These are phyloP conservation scores for Limnothrissa miodon DNA, from an alignment of 2,113 vertebrate genomes.

Conservation along the genomic window DNA sequence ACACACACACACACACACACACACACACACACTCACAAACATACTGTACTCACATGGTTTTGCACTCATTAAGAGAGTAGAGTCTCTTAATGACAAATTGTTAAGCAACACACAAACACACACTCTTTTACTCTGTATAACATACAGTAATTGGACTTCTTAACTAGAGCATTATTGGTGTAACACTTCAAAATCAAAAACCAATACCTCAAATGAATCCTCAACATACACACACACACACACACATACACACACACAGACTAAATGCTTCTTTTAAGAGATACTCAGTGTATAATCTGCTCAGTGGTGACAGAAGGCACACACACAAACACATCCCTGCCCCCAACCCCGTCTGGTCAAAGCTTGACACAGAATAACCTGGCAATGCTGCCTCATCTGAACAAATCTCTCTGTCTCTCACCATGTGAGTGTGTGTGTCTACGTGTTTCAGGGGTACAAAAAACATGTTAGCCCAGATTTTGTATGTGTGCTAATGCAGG, in stretches of 20 bases:
- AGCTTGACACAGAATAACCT: not conserved
- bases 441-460: not conserved
- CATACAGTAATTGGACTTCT: too few relatives aligned
- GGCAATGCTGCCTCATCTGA: not conserved
- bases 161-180: too few relatives aligned
- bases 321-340: slow-evolving; percentile 7
- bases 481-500: not conserved
- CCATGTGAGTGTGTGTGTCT: not conserved
- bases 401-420: not conserved
- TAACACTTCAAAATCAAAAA: too few relatives aligned
- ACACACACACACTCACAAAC: too few relatives aligned
- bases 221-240: slow-evolving; percentile 22
- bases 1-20: too few relatives aligned
- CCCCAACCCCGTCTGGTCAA: not conserved
- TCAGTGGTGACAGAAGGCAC: not conserved
- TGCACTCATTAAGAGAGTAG: too few relatives aligned
- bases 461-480: not conserved
- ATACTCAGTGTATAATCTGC: slow-evolving; percentile 5
- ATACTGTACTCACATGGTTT: too few relatives aligned
- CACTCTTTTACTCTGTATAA: too few relatives aligned
- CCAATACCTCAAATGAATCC: too few relatives aligned
- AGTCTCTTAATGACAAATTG: too few relatives aligned
- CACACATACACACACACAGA: slow-evolving; percentile 22
- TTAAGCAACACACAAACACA: too few relatives aligned
- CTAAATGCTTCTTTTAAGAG: slow-evolving; percentile 1